Conservation (phyloP, 1,140 invertebrate species). For the Carposina sasakii region DNA sequence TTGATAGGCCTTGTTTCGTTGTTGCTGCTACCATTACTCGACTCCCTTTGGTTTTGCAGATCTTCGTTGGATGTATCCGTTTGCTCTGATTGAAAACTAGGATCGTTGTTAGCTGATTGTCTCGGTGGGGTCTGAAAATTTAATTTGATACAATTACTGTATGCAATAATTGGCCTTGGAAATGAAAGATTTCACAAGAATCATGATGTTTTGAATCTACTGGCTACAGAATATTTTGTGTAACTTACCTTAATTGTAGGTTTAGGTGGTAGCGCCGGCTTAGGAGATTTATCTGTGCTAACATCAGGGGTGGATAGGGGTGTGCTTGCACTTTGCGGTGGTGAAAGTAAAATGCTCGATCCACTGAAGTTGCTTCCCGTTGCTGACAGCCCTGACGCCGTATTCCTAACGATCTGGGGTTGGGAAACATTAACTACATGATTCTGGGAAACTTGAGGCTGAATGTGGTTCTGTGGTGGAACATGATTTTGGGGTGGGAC, state of each 20-base stretch:
- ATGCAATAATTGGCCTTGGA: no score
- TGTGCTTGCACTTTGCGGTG: conserved; percentile 74
- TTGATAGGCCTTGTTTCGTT: conserved; percentile 82
- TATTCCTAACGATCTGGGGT: conserved; percentile 67
- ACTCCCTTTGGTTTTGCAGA: conserved; percentile 53
- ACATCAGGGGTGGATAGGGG: conserved; percentile 73
- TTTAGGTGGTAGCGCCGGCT: conserved; percentile 84
- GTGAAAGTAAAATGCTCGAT: conserved; percentile 69
- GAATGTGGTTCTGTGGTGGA: conserved; percentile 82
- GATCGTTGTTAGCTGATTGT: conserved; percentile 53
- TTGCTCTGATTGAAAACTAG: conserved; percentile 37
- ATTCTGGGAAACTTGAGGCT: conserved; percentile 62
- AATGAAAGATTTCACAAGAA: neutral
- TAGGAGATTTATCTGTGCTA: conserved; percentile 70
- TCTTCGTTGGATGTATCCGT: conserved; percentile 47
- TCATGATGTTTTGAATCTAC: neutral
- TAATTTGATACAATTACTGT: no score
- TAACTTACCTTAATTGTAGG: conserved; percentile 72
- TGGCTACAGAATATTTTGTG: neutral
- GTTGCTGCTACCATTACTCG: conserved; percentile 50
- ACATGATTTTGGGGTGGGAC: conserved; percentile 74
- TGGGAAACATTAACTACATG: conserved; percentile 63
- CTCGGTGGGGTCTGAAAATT: conserved; percentile 64
- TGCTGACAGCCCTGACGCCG: conserved; percentile 61
- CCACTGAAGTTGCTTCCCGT: conserved; percentile 43